Base-by-base conservation (phyloP, 2,113 vertebrate genomes). In the Heloderma charlesbogerti region DNA sequence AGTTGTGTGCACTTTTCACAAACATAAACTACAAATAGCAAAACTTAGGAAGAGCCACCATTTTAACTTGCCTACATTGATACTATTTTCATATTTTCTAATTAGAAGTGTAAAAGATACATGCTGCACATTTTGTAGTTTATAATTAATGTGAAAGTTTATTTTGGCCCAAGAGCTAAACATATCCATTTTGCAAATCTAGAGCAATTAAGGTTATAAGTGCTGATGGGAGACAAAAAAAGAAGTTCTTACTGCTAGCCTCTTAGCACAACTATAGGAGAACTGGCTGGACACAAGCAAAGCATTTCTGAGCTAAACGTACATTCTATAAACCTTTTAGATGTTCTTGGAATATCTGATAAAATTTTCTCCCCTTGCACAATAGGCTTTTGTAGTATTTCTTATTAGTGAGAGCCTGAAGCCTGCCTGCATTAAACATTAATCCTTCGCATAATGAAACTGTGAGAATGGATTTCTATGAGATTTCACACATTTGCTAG, bases 401-500 rank as follows among this genome's bases (percentile, higher is more conserved):
- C 93, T 92, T 94, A 92, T 96, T 96, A 97, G 92, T 90, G 95
- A 93, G 83, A 92, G 75, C 93, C 63, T 92, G 87, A 51, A 90
- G 92, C 86, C 87, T 94, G 94, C 57, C 92, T 89, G 90, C 91
- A 95, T 95, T 95, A 95, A 96, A 95, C 92, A 95, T 96, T 97
- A 96, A 96, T 95, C 87, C 93, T 89, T 90, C 84, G 54, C 77
- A 93, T 96, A 94, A 96, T 95, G 94, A 97, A 97, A 96, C 84
- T 89, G 85, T 92, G 93, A 96, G 94, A 96, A 81, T 94, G 88
- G 79, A 95, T 97, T 93, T 95, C 91, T 92, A 88, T 82, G 57
- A 97, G 96, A 96, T 96, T 95, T 96, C 92, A 54, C 92, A 95
- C 91, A 91, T 96, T 95, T 96, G 72, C 88, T 93, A 95, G 88